Evolutionary conservation across 2,888 invertebrate species (phyloP), one percentile per base, ranked within the genome.

Genomic region (Synergus gifuensis): DNA sequence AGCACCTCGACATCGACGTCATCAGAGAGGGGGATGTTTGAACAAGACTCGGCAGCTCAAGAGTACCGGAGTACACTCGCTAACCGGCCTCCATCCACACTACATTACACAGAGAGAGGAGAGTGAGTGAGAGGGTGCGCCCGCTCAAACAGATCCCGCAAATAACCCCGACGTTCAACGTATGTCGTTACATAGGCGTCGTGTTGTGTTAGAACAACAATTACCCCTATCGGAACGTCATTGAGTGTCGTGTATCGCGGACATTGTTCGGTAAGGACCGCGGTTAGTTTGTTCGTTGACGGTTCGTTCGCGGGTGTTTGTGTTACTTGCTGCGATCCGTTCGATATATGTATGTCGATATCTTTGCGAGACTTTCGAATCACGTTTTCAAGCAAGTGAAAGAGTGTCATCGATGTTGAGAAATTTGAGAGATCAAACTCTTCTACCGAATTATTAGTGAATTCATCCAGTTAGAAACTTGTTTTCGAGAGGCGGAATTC

Each of bases 1-100:
- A 58, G 49, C 14, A 80, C 69, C 67, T 81, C 64, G 76, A 78
- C 79, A 54, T 49, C 66, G 79, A 76, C 73, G 81, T 78, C 77
- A 79, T 54, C 76, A 82, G 46, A 22, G 76, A 60, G 76, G 36
- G 77, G 83, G 90, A 87, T 92, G 89, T 91, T 92, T 91, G 91
- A 91, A 91, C 91, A 92, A 91, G 90, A 88, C 89, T 87, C 87
- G 88, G 87, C 87, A 89, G 89, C 88, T 89, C 87, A 88, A 89
- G 91, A 90, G 91, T 88, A 87, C 87, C 90, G 86, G 90, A 90
- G 91, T 89, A 91, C 92, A 92, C 91, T 92, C 91, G 91, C 88
- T 89, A 88, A 89, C 89, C 91, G 90, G 91, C 91, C 89, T 89
- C 89, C 91, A 89, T 90, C 91, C 90, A 89, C 87, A 89, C 89